phyloP scores from a whole-genome alignment of 2,888 invertebrate species.

The Aphelenchoides bicaudatus region DNA sequence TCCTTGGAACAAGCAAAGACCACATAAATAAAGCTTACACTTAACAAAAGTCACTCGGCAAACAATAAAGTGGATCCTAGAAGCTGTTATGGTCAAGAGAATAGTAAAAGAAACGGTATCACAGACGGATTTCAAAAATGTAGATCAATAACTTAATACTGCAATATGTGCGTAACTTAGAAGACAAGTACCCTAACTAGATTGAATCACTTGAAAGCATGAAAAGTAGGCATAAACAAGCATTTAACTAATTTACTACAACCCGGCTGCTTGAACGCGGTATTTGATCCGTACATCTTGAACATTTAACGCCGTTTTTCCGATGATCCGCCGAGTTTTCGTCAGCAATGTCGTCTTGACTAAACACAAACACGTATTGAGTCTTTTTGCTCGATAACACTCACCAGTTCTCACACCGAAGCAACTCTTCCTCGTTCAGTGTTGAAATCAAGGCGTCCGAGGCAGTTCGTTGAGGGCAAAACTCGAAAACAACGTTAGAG shows the following conservation, averaged over 20 bases:
- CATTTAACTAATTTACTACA: slow-evolving; percentile 9
- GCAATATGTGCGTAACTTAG: no score
- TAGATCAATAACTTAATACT: no score
- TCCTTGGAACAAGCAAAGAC: no score
- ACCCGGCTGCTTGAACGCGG: slow-evolving; percentile 3
- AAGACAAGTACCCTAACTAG: no score
- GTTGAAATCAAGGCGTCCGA: neutral
- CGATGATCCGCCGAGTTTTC: slow-evolving; percentile 8
- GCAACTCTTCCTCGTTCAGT: slow-evolving; percentile 7
- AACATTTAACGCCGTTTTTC: neutral
- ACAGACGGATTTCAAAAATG: no score
- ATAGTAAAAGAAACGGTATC: no score
- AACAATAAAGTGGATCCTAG: no score
- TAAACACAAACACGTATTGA: neutral
- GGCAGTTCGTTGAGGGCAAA: neutral
- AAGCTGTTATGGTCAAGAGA: no score
- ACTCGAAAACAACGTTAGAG: slow-evolving; percentile 1
- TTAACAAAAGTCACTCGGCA: no score
- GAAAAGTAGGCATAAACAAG: no score
- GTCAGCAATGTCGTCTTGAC: slow-evolving; percentile 2
- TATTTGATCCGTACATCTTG: neutral
- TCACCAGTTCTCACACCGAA: slow-evolving; percentile 4
- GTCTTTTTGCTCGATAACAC: neutral
- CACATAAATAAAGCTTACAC: no score
- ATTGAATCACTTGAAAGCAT: no score